These are phyloP conservation scores for Saimiri boliviensis DNA, from an alignment of 2,113 vertebrate genomes.

Conservation along the genomic window DNA sequence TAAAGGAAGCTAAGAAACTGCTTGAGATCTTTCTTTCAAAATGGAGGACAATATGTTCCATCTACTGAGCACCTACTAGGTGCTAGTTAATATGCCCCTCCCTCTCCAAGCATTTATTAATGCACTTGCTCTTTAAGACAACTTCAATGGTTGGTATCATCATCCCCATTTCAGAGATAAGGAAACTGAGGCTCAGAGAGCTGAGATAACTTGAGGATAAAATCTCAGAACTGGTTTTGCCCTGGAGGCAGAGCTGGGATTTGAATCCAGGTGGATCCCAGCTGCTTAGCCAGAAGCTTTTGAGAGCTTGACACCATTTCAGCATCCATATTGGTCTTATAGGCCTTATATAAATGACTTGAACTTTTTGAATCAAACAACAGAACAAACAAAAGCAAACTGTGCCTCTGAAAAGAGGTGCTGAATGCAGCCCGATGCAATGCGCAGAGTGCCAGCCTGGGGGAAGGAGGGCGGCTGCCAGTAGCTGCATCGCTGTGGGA, in stretches of 20 bases:
- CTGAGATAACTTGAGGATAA: not conserved
- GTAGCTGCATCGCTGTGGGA: not conserved
- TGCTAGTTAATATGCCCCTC: not conserved
- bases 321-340: not conserved
- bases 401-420: not conserved
- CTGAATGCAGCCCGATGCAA: accelerated
- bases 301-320: not conserved
- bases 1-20: not conserved
- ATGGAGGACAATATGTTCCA: not conserved
- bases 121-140: not conserved
- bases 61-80: accelerated
- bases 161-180: not conserved
- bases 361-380: not conserved
- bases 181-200: not conserved
- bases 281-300: not conserved
- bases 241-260: not conserved
- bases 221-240: not conserved
- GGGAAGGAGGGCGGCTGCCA: not conserved
- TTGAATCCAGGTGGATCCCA: not conserved
- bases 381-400: not conserved
- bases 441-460: accelerated
- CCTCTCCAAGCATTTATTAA: not conserved
- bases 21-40: not conserved
- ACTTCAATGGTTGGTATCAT: not conserved
- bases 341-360: not conserved